These are phyloP conservation scores for Sebastes wilsoni DNA, from an alignment of 2,797 vertebrate genomes.

Conservation along the genomic window DNA sequence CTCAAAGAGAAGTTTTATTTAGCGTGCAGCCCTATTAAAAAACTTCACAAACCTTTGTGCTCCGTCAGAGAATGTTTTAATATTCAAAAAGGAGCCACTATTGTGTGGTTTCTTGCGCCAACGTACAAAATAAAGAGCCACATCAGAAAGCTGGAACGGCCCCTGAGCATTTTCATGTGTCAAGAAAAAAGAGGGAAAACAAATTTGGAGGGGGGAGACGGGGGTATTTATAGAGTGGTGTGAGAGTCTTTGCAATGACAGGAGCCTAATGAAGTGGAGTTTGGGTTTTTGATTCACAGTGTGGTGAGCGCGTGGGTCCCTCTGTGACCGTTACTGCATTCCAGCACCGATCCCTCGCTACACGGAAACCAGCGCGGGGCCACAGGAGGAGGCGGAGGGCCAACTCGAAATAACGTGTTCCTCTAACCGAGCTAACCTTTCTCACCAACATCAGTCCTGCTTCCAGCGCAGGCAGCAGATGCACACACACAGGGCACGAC, in stretches of 20 bases:
- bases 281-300: conserved; percentile 79
- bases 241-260: conserved; percentile 82
- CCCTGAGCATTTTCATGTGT: conserved; percentile 83
- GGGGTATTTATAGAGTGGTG: conserved; percentile 85
- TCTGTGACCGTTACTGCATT: conserved; percentile 75
- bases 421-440: conserved; percentile 67
- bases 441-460: conserved; percentile 31
- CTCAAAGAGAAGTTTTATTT: conserved; percentile 84
- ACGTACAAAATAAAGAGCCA: conserved; percentile 86
- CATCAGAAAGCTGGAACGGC: conserved; percentile 83
- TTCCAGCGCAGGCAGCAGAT: conserved; percentile 33
- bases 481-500: neutral
- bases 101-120: conserved; percentile 83
- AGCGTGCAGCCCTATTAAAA: conserved; percentile 78
- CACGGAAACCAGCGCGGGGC: conserved; percentile 65
- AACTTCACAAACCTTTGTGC: conserved; percentile 82
- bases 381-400: conserved; percentile 61
- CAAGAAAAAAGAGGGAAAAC: conserved; percentile 80
- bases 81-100: conserved; percentile 83
- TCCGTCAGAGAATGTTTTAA: conserved; percentile 85
- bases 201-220: conserved; percentile 80
- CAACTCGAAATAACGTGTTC: conserved; percentile 65
- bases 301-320: conserved; percentile 76
- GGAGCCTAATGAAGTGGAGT: conserved; percentile 80
- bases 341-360: conserved; percentile 68